These are phyloP conservation scores for Serinus canaria DNA, from an alignment of 2,113 vertebrate species.

Conservation along the genomic window DNA sequence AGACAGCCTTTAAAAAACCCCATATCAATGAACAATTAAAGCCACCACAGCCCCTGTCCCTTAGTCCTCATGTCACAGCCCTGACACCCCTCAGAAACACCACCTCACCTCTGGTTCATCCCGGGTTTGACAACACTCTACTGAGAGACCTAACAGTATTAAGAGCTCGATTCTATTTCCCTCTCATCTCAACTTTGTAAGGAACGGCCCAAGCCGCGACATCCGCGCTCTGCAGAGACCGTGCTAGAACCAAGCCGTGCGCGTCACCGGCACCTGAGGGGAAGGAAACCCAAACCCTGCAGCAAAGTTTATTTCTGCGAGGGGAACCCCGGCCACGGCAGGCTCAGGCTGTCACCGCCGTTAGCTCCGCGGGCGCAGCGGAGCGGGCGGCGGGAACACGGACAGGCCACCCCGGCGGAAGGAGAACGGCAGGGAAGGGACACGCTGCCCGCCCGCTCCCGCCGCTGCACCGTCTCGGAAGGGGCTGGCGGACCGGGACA, in stretches of 20 bases:
- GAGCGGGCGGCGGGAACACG: neutral
- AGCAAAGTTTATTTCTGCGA: neutral
- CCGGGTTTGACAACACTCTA: neutral
- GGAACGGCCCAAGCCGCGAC: neutral
- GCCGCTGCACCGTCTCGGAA: neutral
- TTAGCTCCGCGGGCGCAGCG: neutral
- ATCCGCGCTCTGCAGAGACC: accelerated
- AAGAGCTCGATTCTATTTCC: neutral
- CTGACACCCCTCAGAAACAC: neutral
- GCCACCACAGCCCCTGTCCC: neutral
- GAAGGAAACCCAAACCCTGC: neutral
- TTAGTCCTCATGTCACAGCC: neutral
- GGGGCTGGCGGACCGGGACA: neutral
- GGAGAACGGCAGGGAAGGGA: neutral
- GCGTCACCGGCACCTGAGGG: neutral
- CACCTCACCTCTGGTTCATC: too few relatives aligned
- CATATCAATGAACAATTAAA: neutral
- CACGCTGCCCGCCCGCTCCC: neutral
- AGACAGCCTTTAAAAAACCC: neutral
- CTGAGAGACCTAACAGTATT: neutral
- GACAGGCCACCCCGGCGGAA: neutral
- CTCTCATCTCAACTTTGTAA: neutral
- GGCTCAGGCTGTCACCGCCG: neutral
- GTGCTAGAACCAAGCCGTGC: accelerated
- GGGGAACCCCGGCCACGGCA: neutral